Base-by-base conservation (phyloP, 2,113 vertebrate genomes). In the Patagioenas fasciata region DNA sequence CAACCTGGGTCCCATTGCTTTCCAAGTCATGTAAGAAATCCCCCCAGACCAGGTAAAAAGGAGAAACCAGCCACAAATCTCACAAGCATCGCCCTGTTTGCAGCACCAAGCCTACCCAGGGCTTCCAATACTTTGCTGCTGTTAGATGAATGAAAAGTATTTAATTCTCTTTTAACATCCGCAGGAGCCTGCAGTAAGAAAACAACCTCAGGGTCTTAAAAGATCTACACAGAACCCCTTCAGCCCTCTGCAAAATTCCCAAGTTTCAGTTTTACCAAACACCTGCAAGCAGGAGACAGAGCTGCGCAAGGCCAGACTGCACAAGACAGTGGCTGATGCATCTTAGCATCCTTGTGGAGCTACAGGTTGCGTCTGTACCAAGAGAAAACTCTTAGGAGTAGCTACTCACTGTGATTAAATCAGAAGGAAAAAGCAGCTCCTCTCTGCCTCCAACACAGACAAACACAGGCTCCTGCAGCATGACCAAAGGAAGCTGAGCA, bases 401-500 rank as follows among this genome's bases (percentile, higher is more conserved):
- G 56, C 25, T 32, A 1, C 53, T 21, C 3, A 1, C 20, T 6
- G 23, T 18, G 44, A 72, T 50, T 53, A 71, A 79, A 64, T 11
- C 10, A 34, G 28, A 36, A 57, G 40, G 40, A 42, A 57, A 85
- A 48, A 9, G 36, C 24, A 50, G 56, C 14, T 61, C 28, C 47
- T 7, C 18, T 75, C 75, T 13, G 3, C 66, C 61, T 78, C n/a
- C 62, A 29, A 6, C 34, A 34, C 25, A 11, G 1, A 42, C 9
- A 32, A 21, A 36, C 20, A 16, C 28, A 23, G 0, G 0, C 34
- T 70, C 34, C 65, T 10, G 20, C 79, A 13, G 47, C 9, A 1
- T 3, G 13, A 82, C 24, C 34, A 15, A 31, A 66, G 58, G 36
- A 62, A 89, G 61, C 18, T 2, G 16, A 57, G 54, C 57, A 71